These are phyloP conservation scores for Dasysyrphus albostriatus DNA, from an alignment of 2,888 invertebrate genomes.

Conservation along the genomic window DNA sequence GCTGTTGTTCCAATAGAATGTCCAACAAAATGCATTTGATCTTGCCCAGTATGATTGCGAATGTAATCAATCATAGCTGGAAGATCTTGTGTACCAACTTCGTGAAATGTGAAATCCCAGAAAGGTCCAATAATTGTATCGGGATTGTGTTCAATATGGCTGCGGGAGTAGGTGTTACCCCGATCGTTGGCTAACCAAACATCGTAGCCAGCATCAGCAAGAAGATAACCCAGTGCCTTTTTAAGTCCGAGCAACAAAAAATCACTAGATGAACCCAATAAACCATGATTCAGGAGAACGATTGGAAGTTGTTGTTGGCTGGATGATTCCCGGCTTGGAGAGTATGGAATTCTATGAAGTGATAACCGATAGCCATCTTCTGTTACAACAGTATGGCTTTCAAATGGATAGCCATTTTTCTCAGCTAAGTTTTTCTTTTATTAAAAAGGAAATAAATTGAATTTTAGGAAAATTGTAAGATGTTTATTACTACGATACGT, in stretches of 20 bases:
- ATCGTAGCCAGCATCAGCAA: conserved; percentile 80
- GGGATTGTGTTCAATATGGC: conserved; percentile 77
- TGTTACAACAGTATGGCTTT: background rate
- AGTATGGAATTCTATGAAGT: conserved; percentile 80
- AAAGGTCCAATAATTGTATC: conserved; percentile 69
- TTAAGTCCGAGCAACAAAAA: conserved; percentile 79
- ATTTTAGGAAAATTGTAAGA: background rate
- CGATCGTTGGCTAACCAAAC: conserved; percentile 81
- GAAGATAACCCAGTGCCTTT: conserved; percentile 78
- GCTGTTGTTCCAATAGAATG: conserved; percentile 80
- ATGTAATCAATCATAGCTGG: conserved; percentile 91
- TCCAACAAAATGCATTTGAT: conserved; percentile 58
- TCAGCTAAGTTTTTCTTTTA: background rate
- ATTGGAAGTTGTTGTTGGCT: conserved; percentile 71
- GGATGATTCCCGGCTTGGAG: conserved; percentile 66
- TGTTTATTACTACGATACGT: background rate
- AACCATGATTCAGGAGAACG: conserved; percentile 79
- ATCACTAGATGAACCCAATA: conserved; percentile 80
- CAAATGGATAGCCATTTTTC: conserved; percentile 8
- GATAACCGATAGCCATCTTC: conserved; percentile 51
- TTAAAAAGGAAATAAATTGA: background rate
- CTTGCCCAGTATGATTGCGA: background rate
- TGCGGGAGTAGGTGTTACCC: conserved; percentile 80
- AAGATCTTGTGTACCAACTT: conserved; percentile 92
- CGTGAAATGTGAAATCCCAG: conserved; percentile 88